phyloP scores from a whole-genome alignment of 1,140 invertebrate species.

The Drosophila saltans region DNA sequence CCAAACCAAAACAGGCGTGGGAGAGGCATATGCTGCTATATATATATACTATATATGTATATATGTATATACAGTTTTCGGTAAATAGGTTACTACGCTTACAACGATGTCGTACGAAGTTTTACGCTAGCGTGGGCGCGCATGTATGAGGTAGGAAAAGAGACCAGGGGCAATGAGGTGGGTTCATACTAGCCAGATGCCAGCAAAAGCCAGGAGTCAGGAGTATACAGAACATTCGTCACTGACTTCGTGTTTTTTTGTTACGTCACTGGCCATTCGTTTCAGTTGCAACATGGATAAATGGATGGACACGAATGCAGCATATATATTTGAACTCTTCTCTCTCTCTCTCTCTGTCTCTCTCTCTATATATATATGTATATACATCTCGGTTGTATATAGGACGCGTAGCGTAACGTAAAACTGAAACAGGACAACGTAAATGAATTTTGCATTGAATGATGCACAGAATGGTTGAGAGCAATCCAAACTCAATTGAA shows the following conservation, averaged over 20 bases:
- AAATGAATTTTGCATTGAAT: constrained; percentile 81
- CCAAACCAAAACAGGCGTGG: neutral
- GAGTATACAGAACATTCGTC: constrained; percentile 47
- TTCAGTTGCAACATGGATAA: constrained; percentile 50
- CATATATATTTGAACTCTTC: constrained; percentile 18
- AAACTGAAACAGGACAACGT: constrained; percentile 77
- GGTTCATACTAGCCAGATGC: neutral
- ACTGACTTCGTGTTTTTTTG: constrained; percentile 32
- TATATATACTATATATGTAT: neutral
- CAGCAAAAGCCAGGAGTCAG: constrained; percentile 4
- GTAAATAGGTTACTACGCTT: constrained; percentile 79
- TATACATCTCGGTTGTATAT: constrained; percentile 43
- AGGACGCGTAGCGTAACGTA: constrained; percentile 74
- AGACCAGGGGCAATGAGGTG: too few species aligned
- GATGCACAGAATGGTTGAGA: constrained; percentile 51
- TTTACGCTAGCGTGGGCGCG: constrained; percentile 70
- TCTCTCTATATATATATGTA: constrained; percentile 9
- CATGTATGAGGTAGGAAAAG: neutral
- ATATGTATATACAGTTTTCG: constrained; percentile 16
- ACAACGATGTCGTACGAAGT: constrained; percentile 62
- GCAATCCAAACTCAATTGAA: neutral
- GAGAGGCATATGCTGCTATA: neutral
- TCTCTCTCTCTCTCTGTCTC: too few species aligned
- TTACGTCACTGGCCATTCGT: constrained; percentile 65
- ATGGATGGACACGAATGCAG: constrained; percentile 48